Evolutionary conservation across 2,888 invertebrate species (phyloP), one percentile per base, ranked within the genome.

Genomic region (Nesidiocoris tenuis): DNA sequence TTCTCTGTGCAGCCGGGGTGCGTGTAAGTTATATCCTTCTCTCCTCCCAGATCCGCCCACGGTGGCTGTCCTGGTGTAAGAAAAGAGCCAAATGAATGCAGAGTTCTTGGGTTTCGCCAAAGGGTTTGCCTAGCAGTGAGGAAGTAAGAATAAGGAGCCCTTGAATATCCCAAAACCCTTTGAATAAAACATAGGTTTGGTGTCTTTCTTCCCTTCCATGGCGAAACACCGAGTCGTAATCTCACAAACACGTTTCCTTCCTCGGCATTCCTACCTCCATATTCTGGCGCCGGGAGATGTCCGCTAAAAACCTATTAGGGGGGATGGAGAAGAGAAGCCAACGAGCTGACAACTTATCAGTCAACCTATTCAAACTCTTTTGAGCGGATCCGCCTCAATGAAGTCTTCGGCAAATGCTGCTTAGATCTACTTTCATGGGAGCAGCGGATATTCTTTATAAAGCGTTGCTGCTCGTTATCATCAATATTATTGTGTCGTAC

Each of bases 121-220:
- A 25, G 67, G 67, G 55, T 67, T n/a, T 55, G 67, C 55, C 54
- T 39, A 39, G 39, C 39, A 39, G 39, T 39, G 12, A 39, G 39
- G 39, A 39, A 39, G 67, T 67, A 56, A 22, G 67, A 56, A 65
- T 65, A 65, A 67, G 67, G 67, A 67, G 56, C 67, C 67, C 22
- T 67, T 67, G 67, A 67, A 67, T 67, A 67, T 67, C 67, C 67
- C 22, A 67, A 67, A 67, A 54, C 55, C 55, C 67, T 54, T 56
- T 67, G 67, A 67, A 67, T 67, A 67, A 67, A 67, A 67, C 67
- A 67, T 67, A 39, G 55, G 67, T 67, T 67, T 39, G 39, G 39
- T 39, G 39, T 39, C 39, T 39, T 39, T 39, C 39, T 39, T 39
- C 39, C 39, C 39, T 39, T 56, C 55, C 22, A 22, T 21, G 16